Conservation (phyloP, 1,140 invertebrate genomes). For the Theocolax elegans region DNA sequence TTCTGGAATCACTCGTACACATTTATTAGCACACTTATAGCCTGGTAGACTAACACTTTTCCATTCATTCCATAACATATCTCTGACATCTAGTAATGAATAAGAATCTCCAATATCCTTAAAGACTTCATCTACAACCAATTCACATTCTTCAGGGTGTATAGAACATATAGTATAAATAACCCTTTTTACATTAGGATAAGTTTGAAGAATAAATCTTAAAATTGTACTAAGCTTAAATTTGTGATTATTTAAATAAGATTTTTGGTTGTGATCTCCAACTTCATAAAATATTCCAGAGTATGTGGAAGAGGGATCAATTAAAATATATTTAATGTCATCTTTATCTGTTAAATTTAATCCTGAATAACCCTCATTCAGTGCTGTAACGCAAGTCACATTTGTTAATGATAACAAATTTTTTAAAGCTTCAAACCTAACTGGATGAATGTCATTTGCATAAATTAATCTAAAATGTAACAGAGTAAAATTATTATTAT, state of each 20-base stretch:
- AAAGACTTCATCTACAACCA: conserved; percentile 79
- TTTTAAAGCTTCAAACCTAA: conserved; percentile 75
- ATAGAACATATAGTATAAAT: conserved; percentile 97
- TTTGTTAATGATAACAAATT: conserved; percentile 74
- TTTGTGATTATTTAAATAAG: conserved; percentile 74
- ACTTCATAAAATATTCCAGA: conserved; percentile 75
- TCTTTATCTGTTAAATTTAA: conserved; percentile 75
- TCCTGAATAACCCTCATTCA: conserved; percentile 81
- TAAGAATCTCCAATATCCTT: conserved; percentile 71
- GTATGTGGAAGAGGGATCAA: conserved; percentile 96
- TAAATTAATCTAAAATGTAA: conserved; percentile 73
- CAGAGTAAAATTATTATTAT: background rate
- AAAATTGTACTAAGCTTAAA: conserved; percentile 86
- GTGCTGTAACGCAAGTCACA: conserved; percentile 75
- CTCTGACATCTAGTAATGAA: conserved; percentile 71
- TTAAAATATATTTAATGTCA: conserved; percentile 87
- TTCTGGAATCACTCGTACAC: conserved; percentile 72
- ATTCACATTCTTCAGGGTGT: conserved; percentile 91
- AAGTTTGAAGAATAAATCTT: conserved; percentile 83
- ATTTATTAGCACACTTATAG: conserved; percentile 74
- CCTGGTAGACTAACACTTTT: conserved; percentile 74
- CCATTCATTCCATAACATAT: conserved; percentile 74
- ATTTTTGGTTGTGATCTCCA: background rate
- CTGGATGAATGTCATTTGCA: conserved; percentile 81
- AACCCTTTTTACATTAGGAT: conserved; percentile 85